These are phyloP conservation scores for Meta bourneti DNA, from an alignment of 2,888 invertebrate species.

Conservation along the genomic window DNA sequence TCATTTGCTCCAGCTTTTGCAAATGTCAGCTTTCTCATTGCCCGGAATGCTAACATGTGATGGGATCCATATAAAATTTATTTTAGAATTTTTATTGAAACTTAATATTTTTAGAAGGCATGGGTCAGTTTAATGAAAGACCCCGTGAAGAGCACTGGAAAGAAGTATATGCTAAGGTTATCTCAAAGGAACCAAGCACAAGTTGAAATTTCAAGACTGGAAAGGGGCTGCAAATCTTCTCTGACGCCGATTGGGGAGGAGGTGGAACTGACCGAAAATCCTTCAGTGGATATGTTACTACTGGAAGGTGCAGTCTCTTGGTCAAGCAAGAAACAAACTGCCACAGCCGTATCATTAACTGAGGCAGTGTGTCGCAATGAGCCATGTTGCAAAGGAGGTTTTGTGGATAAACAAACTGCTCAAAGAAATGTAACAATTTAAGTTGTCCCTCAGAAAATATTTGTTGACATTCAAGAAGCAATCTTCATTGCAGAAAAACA, in stretches of 20 bases:
- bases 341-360: conserved; percentile 51
- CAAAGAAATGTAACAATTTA: too few relatives aligned
- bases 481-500: too few relatives aligned
- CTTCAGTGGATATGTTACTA: conserved; percentile 75
- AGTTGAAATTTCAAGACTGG: conserved; percentile 47
- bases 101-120: too few relatives aligned
- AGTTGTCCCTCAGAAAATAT: too few relatives aligned
- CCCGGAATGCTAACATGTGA: too few relatives aligned
- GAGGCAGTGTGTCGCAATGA: conserved; percentile 40
- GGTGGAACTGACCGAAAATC: conserved; percentile 79
- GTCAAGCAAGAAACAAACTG: conserved; percentile 55
- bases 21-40: too few relatives aligned
- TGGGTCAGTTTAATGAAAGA: conserved; percentile 31
- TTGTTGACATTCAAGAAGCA: too few relatives aligned
- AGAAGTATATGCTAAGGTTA: conserved; percentile 55
- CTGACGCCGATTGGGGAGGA: conserved; percentile 79
- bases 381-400: too few relatives aligned
- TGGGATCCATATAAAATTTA: too few relatives aligned
- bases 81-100: too few relatives aligned
- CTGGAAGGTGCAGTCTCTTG: conserved; percentile 59
- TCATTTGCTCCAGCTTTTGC: too few relatives aligned
- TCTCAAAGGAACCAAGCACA: conserved; percentile 27
- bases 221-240: conserved; percentile 77
- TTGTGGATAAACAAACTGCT: too few relatives aligned
- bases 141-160: not conserved